Percentiles rank a stretch among this genome's conserved stretches.
phyloP scores from a whole-genome alignment of 1,140 invertebrate species.

The Euglossa dilemma region DNA sequence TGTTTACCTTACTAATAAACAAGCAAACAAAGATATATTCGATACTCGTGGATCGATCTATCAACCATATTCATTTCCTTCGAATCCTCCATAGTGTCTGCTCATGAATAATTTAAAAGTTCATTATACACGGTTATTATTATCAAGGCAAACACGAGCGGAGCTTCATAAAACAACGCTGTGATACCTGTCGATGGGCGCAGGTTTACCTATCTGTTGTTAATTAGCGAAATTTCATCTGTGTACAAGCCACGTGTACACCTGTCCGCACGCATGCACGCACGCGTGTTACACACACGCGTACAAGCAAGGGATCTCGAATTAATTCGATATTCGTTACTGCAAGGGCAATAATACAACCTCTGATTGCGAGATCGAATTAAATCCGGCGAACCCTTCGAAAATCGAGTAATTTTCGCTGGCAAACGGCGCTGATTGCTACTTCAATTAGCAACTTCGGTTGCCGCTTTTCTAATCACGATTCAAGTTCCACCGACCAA shows the following conservation, averaged over 20 bases:
- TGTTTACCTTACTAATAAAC: no score
- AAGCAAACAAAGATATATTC: no score
- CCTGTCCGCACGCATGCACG: no score
- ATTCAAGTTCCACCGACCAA: background rate
- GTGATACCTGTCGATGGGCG: background rate
- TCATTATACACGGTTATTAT: background rate
- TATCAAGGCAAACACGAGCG: background rate
- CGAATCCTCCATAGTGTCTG: background rate
- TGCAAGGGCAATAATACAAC: background rate
- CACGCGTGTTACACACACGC: background rate
- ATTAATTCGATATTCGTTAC: conserved; percentile 28
- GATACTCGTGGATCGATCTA: no score
- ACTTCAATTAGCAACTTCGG: conserved; percentile 7
- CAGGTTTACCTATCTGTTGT: conserved; percentile 1
- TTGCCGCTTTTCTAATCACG: conserved; percentile 2
- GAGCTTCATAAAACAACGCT: background rate
- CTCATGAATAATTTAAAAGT: background rate
- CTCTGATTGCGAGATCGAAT: conserved; percentile 18
- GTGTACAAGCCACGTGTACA: background rate
- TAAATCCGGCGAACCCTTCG: background rate
- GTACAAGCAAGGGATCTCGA: background rate
- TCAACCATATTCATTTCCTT: background rate
- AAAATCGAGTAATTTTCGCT: conserved; percentile 19
- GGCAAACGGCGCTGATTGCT: background rate
- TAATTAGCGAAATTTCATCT: conserved; percentile 24